Evolutionary conservation across 2,888 invertebrate genomes (phyloP), one percentile per base, ranked within the genome.

Genomic region (Hyles lineata): DNA sequence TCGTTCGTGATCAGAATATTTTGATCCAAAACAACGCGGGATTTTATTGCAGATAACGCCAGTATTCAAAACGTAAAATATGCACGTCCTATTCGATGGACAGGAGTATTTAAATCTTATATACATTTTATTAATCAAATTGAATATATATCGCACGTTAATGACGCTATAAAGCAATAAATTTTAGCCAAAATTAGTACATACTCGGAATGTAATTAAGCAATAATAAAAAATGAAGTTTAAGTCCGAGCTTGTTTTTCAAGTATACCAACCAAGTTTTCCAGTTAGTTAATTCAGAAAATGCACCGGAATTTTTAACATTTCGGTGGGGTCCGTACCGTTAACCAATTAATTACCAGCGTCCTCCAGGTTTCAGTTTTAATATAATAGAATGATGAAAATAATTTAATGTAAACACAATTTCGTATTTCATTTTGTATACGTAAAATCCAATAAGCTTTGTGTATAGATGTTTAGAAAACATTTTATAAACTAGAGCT

Each of bases 351-450:
- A 67, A 23, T 67, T 43, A 19, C 43, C 17, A 67, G 67, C 50
- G 7, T 8, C 23, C 67, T 67, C 17, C 55, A 55, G 6, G 23
- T 50, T 67, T 50, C 50, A n/a, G 17, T 23, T 67, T 67, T 67
- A 67, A 67, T 67, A 43, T 43, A 50, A 8, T 6, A 11, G 43
- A 23, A 67, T 50, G 23, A 7, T 15, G 29, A 61, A 61, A 50
- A 67, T 50, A 67, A 67, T 50, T 55, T 55, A 55, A 55, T 17
- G 23, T 50, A 67, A 43, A 50, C 17, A 67, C 50, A 50, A 50
- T 23, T 8, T 67, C 50, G 50, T 23, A 19, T 35, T 50, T 17
- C 25, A 25, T 23, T 60, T 23, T 67, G 17, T 50, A 17, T 17
- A 43, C 43, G 21, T 67, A 50, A 43, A 63, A 63, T 35, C 5